phyloP scores from a whole-genome alignment of 2,113 vertebrate species.

The Seriola quinqueradiata region DNA sequence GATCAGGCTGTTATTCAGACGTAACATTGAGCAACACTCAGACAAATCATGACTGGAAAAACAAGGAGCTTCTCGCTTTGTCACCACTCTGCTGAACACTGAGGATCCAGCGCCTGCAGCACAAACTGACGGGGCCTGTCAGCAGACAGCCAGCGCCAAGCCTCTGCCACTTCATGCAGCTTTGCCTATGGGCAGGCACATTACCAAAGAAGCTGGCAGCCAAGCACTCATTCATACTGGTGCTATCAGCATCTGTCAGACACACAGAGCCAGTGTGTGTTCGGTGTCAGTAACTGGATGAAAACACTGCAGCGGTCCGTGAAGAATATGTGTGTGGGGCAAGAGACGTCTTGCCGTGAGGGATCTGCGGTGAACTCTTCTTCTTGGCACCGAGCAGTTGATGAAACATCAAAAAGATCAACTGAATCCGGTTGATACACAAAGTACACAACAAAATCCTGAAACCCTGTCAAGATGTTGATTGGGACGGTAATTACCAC shows the following conservation, averaged over 20 bases:
- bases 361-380: slow-evolving; percentile 54
- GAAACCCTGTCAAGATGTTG: neutral
- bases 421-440: neutral
- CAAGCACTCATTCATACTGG: slow-evolving; percentile 37
- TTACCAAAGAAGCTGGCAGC: slow-evolving; percentile 47
- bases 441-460: neutral
- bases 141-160: slow-evolving; percentile 22
- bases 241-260: slow-evolving; percentile 61
- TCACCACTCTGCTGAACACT: slow-evolving; percentile 52
- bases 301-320: slow-evolving; percentile 25
- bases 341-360: slow-evolving; percentile 65
- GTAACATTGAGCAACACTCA: slow-evolving; percentile 45
- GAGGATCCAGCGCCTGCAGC: slow-evolving; percentile 62
- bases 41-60: slow-evolving; percentile 7
- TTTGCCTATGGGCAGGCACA: slow-evolving; percentile 62
- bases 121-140: slow-evolving; percentile 49
- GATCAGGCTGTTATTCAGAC: neutral
- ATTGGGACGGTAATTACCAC: neutral
- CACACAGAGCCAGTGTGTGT: slow-evolving; percentile 28
- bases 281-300: neutral
- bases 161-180: slow-evolving; percentile 53
- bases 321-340: slow-evolving; percentile 31
- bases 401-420: neutral
- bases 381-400: neutral
- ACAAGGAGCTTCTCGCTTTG: slow-evolving; percentile 64